A percentile compares a stretch with the other conserved stretches of the same genome.
Evolutionary conservation across 2,797 vertebrate species (phyloP).

Genomic region (Anableps anableps): DNA sequence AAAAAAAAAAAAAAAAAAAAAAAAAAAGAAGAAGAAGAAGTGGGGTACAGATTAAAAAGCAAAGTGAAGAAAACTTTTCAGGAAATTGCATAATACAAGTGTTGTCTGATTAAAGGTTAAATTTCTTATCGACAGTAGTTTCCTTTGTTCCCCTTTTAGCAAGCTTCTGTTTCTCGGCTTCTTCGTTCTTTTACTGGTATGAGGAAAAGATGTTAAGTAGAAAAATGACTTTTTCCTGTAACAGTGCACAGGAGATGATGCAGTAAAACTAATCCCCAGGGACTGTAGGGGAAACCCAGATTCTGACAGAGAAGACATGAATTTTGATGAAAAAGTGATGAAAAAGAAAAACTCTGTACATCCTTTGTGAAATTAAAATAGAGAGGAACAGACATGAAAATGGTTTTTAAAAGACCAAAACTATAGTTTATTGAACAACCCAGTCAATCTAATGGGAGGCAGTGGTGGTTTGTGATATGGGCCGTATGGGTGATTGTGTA

Average conservation of each 20-base stretch:
- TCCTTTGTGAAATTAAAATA: neutral
- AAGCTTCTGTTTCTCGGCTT: constrained; percentile 1
- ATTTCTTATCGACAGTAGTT: too few relatives aligned
- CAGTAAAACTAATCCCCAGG: neutral
- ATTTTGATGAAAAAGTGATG: neutral
- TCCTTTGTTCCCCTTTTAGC: neutral
- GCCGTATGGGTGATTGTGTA: too few relatives aligned
- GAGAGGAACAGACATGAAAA: neutral
- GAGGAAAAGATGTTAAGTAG: neutral
- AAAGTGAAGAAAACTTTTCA: neutral
- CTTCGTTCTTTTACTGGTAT: neutral
- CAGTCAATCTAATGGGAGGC: neutral
- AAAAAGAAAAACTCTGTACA: neutral
- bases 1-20: neutral
- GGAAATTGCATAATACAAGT: neutral
- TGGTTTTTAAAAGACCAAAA: neutral
- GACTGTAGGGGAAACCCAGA: neutral
- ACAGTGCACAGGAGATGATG: neutral
- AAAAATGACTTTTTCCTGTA: neutral
- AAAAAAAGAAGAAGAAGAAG: neutral
- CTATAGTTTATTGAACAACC: too few relatives aligned
- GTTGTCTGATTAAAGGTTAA: neutral
- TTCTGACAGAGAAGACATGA: neutral
- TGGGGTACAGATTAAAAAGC: too few relatives aligned
- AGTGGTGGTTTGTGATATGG: too few relatives aligned